phyloP scores from a whole-genome alignment of 2,113 vertebrate species.

The Merops nubicus region DNA sequence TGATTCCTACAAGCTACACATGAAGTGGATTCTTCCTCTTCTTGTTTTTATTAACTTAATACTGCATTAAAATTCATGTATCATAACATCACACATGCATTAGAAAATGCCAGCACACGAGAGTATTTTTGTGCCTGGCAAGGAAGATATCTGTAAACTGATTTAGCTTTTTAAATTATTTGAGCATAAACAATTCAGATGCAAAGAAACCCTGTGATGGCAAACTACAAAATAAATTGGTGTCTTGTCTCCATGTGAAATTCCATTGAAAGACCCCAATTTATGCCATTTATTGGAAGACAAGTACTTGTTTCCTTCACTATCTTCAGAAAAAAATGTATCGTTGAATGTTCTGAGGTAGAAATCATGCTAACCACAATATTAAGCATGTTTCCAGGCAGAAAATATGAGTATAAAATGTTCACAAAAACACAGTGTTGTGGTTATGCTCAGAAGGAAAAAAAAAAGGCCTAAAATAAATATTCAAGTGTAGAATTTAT shows the following conservation, averaged over 20 bases:
- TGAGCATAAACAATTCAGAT: conserved; percentile 2
- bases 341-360: neutral
- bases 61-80: neutral
- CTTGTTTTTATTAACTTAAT: neutral
- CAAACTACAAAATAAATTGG: conserved; percentile 4
- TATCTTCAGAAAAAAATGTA: neutral
- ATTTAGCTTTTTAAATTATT: neutral
- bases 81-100: neutral
- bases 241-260: neutral
- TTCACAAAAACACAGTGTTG: neutral
- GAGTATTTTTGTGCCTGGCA: neutral
- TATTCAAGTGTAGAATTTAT: conserved; percentile 44
- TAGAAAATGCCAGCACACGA: neutral
- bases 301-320: neutral
- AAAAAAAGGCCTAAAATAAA: neutral
- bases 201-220: neutral
- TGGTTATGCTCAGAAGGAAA: neutral
- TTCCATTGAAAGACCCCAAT: neutral
- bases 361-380: conserved; percentile 8
- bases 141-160: neutral
- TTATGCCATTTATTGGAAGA: neutral
- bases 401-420: neutral
- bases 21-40: neutral
- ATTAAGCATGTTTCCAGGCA: conserved; percentile 13
- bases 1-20: neutral